These are phyloP conservation scores for Bungarus multicinctus DNA, from an alignment of 2,113 vertebrate genomes.

Conservation along the genomic window DNA sequence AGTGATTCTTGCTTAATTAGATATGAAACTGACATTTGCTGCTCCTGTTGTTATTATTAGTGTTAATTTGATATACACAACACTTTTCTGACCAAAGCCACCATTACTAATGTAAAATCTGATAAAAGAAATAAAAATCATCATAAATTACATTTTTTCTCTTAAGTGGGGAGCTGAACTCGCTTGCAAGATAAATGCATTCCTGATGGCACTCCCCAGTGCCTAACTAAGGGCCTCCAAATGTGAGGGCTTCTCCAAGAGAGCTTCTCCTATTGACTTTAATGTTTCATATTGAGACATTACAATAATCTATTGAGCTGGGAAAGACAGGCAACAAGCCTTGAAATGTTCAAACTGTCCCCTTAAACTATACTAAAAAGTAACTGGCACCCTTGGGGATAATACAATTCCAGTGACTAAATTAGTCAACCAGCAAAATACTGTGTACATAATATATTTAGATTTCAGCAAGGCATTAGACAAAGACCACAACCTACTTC, in stretches of 20 bases:
- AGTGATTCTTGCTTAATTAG: conserved; percentile 36
- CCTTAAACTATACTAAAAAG: not conserved
- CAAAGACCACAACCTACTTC: too few species aligned
- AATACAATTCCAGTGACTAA: not conserved
- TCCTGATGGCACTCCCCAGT: not conserved
- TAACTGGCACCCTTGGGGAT: not conserved
- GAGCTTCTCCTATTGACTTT: not conserved
- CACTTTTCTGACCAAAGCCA: not conserved
- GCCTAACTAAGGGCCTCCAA: not conserved
- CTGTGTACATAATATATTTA: too few species aligned
- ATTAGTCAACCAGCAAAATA: too few species aligned
- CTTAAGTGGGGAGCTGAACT: not conserved
- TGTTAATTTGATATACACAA: not conserved
- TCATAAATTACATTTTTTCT: not conserved
- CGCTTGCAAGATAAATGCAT: not conserved
- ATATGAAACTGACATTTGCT: not conserved
- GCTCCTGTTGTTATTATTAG: not conserved
- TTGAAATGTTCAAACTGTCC: not conserved
- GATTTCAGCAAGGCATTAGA: too few species aligned
- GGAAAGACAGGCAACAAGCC: not conserved
- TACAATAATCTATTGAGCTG: not conserved
- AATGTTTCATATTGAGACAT: not conserved
- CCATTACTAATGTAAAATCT: not conserved
- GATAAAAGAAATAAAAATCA: not conserved
- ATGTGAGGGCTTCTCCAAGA: not conserved